phyloP scores from a whole-genome alignment of 92 coral and sea anemone genomes.

The Actinostola sp. region DNA sequence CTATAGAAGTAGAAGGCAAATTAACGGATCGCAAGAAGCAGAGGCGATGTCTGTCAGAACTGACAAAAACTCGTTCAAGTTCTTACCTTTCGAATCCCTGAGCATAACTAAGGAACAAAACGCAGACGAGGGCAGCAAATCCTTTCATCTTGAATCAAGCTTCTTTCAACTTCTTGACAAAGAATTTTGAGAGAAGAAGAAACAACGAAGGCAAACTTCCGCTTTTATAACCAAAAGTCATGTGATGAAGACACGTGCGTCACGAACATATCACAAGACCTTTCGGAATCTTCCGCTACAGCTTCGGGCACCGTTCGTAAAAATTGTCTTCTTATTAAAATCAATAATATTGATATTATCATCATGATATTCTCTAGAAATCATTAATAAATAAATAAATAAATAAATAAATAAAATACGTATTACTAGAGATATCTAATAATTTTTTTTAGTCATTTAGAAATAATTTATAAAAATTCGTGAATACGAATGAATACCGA shows the following conservation, averaged over 20 bases:
- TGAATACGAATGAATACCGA: not conserved
- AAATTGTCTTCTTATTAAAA: not conserved
- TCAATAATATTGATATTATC: no score
- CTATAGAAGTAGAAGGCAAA: no score
- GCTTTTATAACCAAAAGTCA: constrained; percentile 23
- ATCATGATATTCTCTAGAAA: no score
- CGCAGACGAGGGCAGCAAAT: constrained; percentile 13
- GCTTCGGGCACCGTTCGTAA: constrained; percentile 21
- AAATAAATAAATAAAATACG: not conserved
- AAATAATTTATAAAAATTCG: not conserved
- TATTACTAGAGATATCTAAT: not conserved
- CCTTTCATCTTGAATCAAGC: constrained; percentile 39
- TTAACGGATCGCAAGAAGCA: no score
- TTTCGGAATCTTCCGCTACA: constrained; percentile 1
- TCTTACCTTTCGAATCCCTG: constrained; percentile 73
- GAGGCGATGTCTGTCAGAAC: no score
- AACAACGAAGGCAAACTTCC: not conserved
- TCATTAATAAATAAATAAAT: no score
- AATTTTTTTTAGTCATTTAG: not conserved
- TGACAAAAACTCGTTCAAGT: no score
- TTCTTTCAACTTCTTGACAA: constrained; percentile 7
- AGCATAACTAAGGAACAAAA: constrained; percentile 49
- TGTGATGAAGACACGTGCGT: constrained; percentile 48
- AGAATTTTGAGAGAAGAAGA: constrained; percentile 7
- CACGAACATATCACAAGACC: constrained; percentile 58